Percentiles rank a stretch among this genome's conserved stretches.
phyloP scores from a whole-genome alignment of 2,888 invertebrate genomes.

The Lissocephala sabroskyi region DNA sequence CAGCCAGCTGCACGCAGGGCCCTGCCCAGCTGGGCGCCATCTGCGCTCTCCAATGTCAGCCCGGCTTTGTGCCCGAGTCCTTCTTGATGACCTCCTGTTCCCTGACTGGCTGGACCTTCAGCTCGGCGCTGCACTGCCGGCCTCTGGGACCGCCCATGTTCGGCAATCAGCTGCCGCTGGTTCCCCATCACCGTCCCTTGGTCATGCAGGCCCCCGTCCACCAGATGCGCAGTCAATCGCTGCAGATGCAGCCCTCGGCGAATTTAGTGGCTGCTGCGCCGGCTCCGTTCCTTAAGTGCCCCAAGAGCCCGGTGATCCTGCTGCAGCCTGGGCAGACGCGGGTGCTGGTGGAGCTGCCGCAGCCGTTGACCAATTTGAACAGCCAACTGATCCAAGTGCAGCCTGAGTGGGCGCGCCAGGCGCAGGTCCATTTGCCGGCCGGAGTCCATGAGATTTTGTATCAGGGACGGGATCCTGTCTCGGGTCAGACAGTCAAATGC shows the following conservation, averaged over 20 bases:
- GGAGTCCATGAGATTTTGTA: constrained; percentile 77
- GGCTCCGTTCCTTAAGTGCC: constrained; percentile 78
- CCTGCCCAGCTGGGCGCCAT: constrained; percentile 72
- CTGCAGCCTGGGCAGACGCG: constrained; percentile 72
- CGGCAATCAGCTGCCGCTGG: background rate
- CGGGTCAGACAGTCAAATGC: constrained; percentile 76
- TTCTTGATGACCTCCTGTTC: constrained; percentile 64
- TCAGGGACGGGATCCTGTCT: constrained; percentile 75
- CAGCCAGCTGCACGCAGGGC: constrained; percentile 74
- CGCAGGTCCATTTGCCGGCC: constrained; percentile 76
- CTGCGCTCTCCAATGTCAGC: constrained; percentile 73
- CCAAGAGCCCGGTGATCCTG: constrained; percentile 76
- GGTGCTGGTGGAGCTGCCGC: constrained; percentile 72
- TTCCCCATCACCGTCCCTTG: constrained; percentile 8
- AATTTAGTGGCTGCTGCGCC: no score
- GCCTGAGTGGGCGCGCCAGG: constrained; percentile 77
- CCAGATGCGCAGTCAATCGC: constrained; percentile 24
- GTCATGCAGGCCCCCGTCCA: background rate
- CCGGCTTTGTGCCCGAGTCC: constrained; percentile 72
- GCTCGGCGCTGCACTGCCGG: constrained; percentile 63
- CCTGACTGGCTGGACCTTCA: constrained; percentile 68
- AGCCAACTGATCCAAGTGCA: constrained; percentile 77
- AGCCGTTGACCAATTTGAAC: constrained; percentile 78
- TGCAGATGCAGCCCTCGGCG: no score
- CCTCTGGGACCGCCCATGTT: constrained; percentile 18